A percentile compares a stretch with the other conserved stretches of the same genome.
phyloP scores from a whole-genome alignment of 2,888 invertebrate species.

The Himalopsyche kuldschensis region DNA sequence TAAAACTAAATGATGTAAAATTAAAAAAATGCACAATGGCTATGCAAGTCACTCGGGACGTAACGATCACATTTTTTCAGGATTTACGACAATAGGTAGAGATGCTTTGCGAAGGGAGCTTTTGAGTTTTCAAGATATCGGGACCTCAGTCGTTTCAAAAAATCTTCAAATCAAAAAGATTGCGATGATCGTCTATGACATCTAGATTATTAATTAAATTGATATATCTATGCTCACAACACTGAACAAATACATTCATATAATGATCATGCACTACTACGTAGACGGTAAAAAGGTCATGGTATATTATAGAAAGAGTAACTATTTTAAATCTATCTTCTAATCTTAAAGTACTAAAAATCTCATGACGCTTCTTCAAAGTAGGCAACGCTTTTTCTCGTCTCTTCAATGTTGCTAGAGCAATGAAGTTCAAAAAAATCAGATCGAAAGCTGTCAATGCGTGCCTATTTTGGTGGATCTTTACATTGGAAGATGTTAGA shows the following conservation, averaged over 20 bases:
- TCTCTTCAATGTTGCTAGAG: neutral
- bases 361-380: neutral
- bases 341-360: neutral
- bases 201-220: neutral
- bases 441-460: neutral
- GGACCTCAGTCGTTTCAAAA: neutral
- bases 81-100: neutral
- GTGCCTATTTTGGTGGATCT: neutral
- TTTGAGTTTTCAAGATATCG: neutral
- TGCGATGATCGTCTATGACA: neutral
- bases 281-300: neutral
- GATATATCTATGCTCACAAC: slow-evolving; percentile 25
- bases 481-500: neutral
- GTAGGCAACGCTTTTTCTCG: neutral
- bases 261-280: slow-evolving; percentile 4
- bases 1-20: neutral
- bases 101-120: neutral
- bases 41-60: neutral
- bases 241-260: slow-evolving; percentile 24
- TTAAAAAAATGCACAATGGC: neutral
- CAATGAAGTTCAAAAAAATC: neutral
- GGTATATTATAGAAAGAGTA: neutral
- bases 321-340: neutral
- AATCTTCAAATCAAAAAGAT: neutral
- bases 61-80: neutral